Conservation (phyloP, 2,888 invertebrate genomes). For the Idaea biselata region DNA sequence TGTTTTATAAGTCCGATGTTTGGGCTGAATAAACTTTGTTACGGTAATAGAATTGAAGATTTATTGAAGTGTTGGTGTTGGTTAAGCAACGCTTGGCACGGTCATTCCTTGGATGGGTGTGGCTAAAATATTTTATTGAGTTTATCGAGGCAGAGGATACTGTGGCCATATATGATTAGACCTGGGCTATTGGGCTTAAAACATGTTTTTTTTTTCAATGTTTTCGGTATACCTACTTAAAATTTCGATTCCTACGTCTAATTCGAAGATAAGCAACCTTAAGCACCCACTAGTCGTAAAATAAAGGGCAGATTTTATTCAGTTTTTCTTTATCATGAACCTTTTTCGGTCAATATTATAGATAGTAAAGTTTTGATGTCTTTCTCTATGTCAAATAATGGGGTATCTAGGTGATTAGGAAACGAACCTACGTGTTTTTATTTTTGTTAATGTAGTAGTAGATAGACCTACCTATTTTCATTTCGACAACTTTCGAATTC, state of each 20-base stretch:
- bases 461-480: background rate
- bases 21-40: slow-evolving; percentile 1
- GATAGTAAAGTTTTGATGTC: slow-evolving; percentile 12
- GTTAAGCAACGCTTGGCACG: background rate
- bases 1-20: slow-evolving; percentile 27
- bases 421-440: background rate
- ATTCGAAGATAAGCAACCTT: slow-evolving; percentile 6
- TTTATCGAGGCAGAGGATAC: no score
- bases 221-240: background rate
- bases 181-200: no score
- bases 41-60: slow-evolving; percentile 5
- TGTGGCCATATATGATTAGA: no score
- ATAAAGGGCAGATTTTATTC: slow-evolving; percentile 18
- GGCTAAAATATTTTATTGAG: no score
- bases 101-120: no score
- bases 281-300: slow-evolving; percentile 15
- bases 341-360: slow-evolving; percentile 16
- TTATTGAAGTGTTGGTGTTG: slow-evolving; percentile 3
- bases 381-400: slow-evolving; percentile 4
- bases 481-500: background rate
- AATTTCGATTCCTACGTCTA: background rate
- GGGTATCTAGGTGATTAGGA: background rate
- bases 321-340: slow-evolving; percentile 13
- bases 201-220: no score
- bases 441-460: background rate